phyloP scores from a whole-genome alignment of 2,797 vertebrate genomes.

The Diplodus sargus region DNA sequence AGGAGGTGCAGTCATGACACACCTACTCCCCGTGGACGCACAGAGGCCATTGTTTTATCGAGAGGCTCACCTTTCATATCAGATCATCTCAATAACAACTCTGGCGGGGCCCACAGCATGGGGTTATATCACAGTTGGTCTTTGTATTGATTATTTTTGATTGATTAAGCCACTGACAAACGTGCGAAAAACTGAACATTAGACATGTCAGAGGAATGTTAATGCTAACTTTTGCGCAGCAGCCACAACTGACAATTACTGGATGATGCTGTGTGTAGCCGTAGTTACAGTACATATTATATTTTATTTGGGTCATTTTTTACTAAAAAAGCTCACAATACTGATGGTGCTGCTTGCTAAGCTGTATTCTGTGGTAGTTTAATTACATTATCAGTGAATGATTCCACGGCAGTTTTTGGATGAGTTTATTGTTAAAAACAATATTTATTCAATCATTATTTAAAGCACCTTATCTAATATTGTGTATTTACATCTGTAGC shows the following conservation, averaged over 20 bases:
- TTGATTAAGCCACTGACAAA: neutral
- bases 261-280: neutral
- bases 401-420: no score
- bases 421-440: no score
- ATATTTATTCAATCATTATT: no score
- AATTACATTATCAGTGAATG: no score
- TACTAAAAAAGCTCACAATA: no score
- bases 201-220: neutral
- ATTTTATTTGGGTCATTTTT: no score
- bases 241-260: neutral
- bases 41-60: conserved; percentile 29
- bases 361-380: no score
- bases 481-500: no score
- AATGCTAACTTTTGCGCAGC: neutral
- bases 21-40: conserved; percentile 61
- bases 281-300: no score
- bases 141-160: neutral
- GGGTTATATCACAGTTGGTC: neutral
- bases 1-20: conserved; percentile 61
- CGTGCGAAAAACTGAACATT: neutral
- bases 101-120: conserved; percentile 2
- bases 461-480: no score
- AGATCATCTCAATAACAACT: conserved; percentile 12
- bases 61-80: conserved; percentile 50
- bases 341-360: no score